A percentile compares a stretch with the other conserved stretches of the same genome.
Conservation (phyloP, 1,140 invertebrate genomes). For the Euura saliciscinereae region DNA sequence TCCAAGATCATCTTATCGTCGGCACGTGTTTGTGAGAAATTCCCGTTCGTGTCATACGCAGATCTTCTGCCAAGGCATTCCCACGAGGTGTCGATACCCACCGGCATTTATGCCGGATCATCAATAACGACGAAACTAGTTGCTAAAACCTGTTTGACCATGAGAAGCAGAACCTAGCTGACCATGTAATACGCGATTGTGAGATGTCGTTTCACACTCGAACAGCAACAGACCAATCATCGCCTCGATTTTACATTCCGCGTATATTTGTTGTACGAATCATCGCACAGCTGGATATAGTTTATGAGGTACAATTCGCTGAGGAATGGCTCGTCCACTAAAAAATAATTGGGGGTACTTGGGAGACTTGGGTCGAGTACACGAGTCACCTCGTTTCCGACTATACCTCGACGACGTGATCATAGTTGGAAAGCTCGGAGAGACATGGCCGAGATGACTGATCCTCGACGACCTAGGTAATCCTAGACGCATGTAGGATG, state of each 20-base stretch:
- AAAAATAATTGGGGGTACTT: neutral
- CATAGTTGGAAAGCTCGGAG: neutral
- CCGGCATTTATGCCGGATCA: too few species aligned
- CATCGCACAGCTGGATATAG: neutral
- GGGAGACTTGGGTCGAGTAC: neutral
- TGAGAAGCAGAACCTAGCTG: too few species aligned
- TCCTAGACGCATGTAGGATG: neutral
- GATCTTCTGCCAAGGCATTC: neutral
- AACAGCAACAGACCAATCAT: too few species aligned
- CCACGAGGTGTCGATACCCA: neutral
- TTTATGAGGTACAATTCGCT: neutral
- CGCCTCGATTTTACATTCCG: too few species aligned
- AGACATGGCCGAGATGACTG: neutral
- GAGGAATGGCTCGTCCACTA: too few species aligned
- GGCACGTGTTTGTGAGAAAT: neutral
- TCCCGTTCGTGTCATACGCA: neutral
- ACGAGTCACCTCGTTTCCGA: neutral
- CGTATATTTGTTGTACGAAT: too few species aligned
- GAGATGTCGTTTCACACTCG: too few species aligned
- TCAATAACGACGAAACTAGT: too few species aligned
- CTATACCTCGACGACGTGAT: neutral
- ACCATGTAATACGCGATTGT: too few species aligned
- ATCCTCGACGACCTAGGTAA: constrained; percentile 5
- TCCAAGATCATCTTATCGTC: neutral
- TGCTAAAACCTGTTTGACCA: too few species aligned